Base-by-base conservation (phyloP, 2,113 vertebrate species). In the Stegostoma tigrinum region DNA sequence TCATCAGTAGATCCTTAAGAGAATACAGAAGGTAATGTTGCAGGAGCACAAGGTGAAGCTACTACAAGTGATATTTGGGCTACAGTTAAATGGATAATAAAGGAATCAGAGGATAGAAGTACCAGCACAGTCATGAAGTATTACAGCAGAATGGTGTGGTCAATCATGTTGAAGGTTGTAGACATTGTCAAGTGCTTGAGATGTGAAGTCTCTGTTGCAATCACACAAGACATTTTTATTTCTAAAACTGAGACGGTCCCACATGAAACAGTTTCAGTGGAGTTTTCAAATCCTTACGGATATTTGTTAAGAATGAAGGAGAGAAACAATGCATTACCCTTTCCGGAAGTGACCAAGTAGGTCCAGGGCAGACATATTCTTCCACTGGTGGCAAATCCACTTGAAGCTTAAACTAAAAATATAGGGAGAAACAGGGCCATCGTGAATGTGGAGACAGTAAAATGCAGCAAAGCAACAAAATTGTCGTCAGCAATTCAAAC, bases 371-470 rank as follows among this genome's bases (percentile, higher is more conserved):
- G 15, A 30, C 1, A 45, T 67, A 66, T 48, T 61, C 91, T 23
- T 93, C 45, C 27, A 75, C 66, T 19, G 72, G 91, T 7, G 96
- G 96, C 91, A 96, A 89, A 93, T 96, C 96, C 70, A 48, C 83
- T 52, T 96, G 70, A n/a, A 95, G 83, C 42, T 91, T 34, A 45
- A 78, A 86, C 96, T 96, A 89, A 27, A 93, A 70, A 61, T 61
- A 61, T 61, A 0, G 7, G 55, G 55, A 61, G 55, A 61, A 83
- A 90, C 34, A 3, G n/a, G 6, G 7, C 1, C 6, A 52, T 86
- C 42, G 64, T 64, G 34, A 90, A 61, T 34, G 24, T 27, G 85
- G 55, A 89, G 10, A 27, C 23, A 52, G 52, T 27, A 14, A 0
- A 30, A 30, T 24, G 24, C 52, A 45, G 80, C 80, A 80, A 38